Evolutionary conservation across 1,140 invertebrate species (phyloP), one percentile per base, ranked within the genome.

Genomic region (Dreissena rostriformis): DNA sequence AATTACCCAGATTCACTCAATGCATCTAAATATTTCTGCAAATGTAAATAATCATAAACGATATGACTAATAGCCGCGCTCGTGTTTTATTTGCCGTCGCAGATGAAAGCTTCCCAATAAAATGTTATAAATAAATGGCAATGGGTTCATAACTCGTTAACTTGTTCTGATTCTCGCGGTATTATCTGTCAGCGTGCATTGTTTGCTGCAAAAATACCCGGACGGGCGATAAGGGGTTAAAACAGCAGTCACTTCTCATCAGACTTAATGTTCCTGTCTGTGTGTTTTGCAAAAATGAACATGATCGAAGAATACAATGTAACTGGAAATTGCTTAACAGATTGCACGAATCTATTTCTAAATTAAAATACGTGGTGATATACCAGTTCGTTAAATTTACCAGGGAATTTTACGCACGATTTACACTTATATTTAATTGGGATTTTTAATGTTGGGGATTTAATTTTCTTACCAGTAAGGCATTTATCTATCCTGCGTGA

Each of bases 21-120:
- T 74, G 61, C 67, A 82, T 68, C 80, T 74, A 24, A 73, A 49
- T 57, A 61, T 82, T 55, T 52, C 51, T 29, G 61, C 55, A 55
- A 51, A 66, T 73, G 57, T 74, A 82, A 82, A 82, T 75, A 75
- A 22, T 73, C 80, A 82, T 82, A 82, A 82, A 82, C 66, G 70
- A 17, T 39, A 72, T 82, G 80, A 82, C 57, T 74, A 75, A 82
- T 82, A 53, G 72, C 55, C 71, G n/a, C 67, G 75, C 74, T 82
- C 80, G 74, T 82, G 80, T 82, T 82, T 82, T 82, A 82, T 82
- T 55, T 57, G 66, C 73, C 72, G 75, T 82, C 80, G 68, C 71
- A 82, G 53, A 72, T 82, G 79, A 81, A 73, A 81, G 61, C 68
- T 81, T 71, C 80, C 71, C 67, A 51, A 75, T 75, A 82, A 66